phyloP scores from a whole-genome alignment of 2,797 vertebrate species.

The Triplophysa yarkandensis region DNA sequence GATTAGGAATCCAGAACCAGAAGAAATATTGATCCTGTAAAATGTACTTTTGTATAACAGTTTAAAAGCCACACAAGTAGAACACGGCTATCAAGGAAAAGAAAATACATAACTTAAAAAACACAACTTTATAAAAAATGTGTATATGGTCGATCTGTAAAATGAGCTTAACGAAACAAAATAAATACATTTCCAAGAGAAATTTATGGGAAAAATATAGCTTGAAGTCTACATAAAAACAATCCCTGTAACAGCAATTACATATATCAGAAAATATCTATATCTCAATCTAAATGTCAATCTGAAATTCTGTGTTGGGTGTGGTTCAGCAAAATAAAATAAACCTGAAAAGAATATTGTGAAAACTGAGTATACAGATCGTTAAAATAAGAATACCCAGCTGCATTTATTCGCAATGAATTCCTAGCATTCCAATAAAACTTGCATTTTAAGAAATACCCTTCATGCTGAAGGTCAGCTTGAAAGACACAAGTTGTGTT shows the following conservation, averaged over 20 bases:
- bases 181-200: not conserved
- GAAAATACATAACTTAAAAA: not conserved
- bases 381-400: not conserved
- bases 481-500: conserved; percentile 48
- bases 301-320: conserved; percentile 2
- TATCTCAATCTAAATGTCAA: not conserved
- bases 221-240: not conserved
- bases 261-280: not conserved
- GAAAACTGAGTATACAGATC: not conserved
- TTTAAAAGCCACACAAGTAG: not conserved
- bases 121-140: not conserved
- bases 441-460: conserved; percentile 18
- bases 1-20: conserved; percentile 5
- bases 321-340: conserved; percentile 22
- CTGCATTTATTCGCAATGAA: not conserved
- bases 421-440: conserved; percentile 18
- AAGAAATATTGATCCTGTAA: not conserved
- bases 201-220: not conserved
- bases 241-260: not conserved
- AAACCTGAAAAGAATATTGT: not conserved
- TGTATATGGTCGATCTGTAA: not conserved
- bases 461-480: conserved; percentile 49
- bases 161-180: not conserved
- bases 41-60: not conserved
- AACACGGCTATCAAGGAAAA: not conserved